Conservation (phyloP, 2,888 invertebrate species). For the Tethea ocularis region DNA sequence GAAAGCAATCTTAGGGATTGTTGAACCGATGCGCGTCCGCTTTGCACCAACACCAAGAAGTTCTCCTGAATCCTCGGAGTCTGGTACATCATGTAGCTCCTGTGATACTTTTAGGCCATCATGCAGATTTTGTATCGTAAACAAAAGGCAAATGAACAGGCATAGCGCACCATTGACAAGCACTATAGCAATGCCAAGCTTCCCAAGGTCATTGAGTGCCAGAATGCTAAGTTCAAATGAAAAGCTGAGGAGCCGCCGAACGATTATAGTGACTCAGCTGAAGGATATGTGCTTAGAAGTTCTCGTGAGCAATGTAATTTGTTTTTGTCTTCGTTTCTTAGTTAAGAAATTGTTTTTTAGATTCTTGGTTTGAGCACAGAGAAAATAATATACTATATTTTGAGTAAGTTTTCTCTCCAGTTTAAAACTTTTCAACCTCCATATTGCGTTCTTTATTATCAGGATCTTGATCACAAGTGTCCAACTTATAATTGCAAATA, state of each 20-base stretch:
- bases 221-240: conserved; percentile 24
- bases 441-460: neutral
- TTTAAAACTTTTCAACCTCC: neutral
- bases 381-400: no score
- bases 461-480: neutral
- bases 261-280: conserved; percentile 67
- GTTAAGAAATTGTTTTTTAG: neutral
- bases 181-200: conserved; percentile 20
- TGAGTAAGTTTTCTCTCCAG: neutral
- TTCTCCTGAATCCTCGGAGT: conserved; percentile 50
- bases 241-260: conserved; percentile 56
- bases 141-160: conserved; percentile 11
- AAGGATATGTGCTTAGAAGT: conserved; percentile 83
- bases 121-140: conserved; percentile 12
- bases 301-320: conserved; percentile 82
- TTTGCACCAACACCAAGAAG: conserved; percentile 68
- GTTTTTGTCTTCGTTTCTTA: neutral
- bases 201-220: conserved; percentile 26
- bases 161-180: conserved; percentile 8
- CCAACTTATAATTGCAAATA: conserved; percentile 43
- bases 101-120: conserved; percentile 23
- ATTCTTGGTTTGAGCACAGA: no score
- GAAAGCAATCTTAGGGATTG: conserved; percentile 19
- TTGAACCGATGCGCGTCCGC: conserved; percentile 62
- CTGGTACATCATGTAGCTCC: conserved; percentile 28